phyloP scores from a whole-genome alignment of 2,797 vertebrate species.

The Cirrhinus mrigala region DNA sequence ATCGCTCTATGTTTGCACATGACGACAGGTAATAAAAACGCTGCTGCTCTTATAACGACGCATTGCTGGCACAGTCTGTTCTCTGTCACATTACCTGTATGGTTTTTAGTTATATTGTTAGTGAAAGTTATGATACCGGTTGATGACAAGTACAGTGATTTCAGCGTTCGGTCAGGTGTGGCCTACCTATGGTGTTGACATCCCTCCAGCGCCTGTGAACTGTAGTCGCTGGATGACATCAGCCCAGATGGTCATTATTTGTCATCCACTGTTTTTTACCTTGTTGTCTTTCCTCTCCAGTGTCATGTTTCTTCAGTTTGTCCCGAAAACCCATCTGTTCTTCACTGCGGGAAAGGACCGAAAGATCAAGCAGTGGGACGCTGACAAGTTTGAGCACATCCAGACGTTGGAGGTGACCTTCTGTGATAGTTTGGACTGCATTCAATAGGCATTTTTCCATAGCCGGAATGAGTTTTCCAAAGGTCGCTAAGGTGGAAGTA shows the following conservation, averaged over 20 bases:
- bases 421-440: slow-evolving; percentile 25
- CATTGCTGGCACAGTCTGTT: not conserved
- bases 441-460: slow-evolving; percentile 29
- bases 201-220: slow-evolving; percentile 22
- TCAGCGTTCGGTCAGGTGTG: slow-evolving; percentile 35
- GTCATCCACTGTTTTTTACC: slow-evolving; percentile 20
- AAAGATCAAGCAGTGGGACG: slow-evolving; percentile 98
- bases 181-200: slow-evolving; percentile 37
- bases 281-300: slow-evolving; percentile 71
- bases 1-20: slow-evolving; percentile 96
- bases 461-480: slow-evolving; percentile 30
- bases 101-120: slow-evolving; percentile 4
- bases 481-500: slow-evolving; percentile 28
- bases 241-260: slow-evolving; percentile 57
- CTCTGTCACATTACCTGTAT: not conserved
- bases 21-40: slow-evolving; percentile 89
- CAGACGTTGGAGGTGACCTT: slow-evolving; percentile 92
- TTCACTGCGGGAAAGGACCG: slow-evolving; percentile 96
- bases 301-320: slow-evolving; percentile 96
- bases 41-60: not conserved
- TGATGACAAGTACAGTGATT: slow-evolving; percentile 45
- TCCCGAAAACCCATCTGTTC: slow-evolving; percentile 96
- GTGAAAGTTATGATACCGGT: slow-evolving; percentile 18
- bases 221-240: slow-evolving; percentile 39
- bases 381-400: slow-evolving; percentile 94